Conservation (phyloP, 2,797 vertebrate genomes). For the Smutsia gigantea region DNA sequence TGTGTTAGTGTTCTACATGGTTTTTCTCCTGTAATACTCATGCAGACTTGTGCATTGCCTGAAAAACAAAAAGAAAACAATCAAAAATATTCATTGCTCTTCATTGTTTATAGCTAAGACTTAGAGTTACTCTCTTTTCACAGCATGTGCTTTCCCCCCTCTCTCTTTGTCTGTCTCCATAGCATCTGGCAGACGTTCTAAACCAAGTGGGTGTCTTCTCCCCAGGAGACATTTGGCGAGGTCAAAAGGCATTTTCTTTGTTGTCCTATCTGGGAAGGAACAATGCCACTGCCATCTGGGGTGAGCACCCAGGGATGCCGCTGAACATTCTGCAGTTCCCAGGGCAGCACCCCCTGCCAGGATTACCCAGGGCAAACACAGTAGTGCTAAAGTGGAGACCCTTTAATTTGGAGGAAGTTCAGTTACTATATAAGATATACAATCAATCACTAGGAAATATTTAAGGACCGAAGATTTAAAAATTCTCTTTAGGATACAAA, state of each 20-base stretch:
- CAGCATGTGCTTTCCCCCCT: background rate
- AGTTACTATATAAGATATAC: background rate
- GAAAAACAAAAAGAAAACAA: background rate
- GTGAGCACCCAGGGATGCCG: accelerated
- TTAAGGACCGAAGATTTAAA: background rate
- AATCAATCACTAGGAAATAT: background rate
- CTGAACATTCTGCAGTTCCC: background rate
- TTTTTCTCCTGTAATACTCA: background rate
- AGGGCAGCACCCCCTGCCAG: accelerated
- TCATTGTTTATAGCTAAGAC: background rate
- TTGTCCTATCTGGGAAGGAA: background rate
- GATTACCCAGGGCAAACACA: background rate
- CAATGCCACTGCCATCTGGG: background rate
- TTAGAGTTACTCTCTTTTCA: background rate
- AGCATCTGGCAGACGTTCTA: background rate
- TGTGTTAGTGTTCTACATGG: background rate
- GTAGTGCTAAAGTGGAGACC: background rate
- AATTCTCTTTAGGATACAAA: background rate
- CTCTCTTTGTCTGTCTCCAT: background rate
- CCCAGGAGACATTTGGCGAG: background rate
- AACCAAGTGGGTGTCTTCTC: background rate
- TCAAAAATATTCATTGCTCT: background rate
- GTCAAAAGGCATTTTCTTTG: background rate
- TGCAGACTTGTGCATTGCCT: background rate
- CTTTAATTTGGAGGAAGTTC: background rate